Evolutionary conservation across 2,888 invertebrate genomes (phyloP).

Genomic region (Tortrix viridana): DNA sequence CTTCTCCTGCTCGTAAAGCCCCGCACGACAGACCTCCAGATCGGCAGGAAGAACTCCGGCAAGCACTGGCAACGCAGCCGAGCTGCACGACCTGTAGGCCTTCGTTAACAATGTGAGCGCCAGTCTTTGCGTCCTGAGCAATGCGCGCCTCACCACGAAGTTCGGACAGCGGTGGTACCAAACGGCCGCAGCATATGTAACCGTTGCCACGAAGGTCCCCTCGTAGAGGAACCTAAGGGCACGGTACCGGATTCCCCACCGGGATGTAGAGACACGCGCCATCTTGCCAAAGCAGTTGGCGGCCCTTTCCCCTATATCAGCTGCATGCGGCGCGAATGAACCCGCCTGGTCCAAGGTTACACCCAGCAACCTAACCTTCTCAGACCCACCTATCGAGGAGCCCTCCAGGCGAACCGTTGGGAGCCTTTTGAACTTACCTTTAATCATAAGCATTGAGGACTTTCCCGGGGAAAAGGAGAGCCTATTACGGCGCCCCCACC

Average conservation of each 20-base stretch:
- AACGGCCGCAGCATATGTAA: conserved; percentile 41
- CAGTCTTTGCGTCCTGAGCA: conserved; percentile 14
- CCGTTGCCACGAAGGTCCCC: conserved; percentile 41
- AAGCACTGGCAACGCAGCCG: not conserved
- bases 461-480: conserved; percentile 43
- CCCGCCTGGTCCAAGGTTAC: conserved; percentile 40
- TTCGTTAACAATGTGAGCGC: conserved; percentile 41
- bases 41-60: conserved; percentile 2
- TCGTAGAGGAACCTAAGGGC: conserved; percentile 40
- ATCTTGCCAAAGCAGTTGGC: conserved; percentile 43
- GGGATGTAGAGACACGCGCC: conserved; percentile 44
- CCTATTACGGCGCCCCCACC: conserved; percentile 41
- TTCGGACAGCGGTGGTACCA: conserved; percentile 24
- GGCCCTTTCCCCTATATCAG: conserved; percentile 39
- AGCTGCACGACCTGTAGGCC: conserved; percentile 43
- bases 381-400: not conserved
- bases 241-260: conserved; percentile 44
- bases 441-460: conserved; percentile 39
- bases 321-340: conserved; percentile 38
- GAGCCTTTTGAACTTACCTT: conserved; percentile 23
- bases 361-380: conserved; percentile 26
- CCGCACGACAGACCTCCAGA: not conserved
- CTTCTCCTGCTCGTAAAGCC: too few species aligned
- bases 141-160: conserved; percentile 1
- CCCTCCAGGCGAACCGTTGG: not conserved